Percentiles rank a stretch among this genome's conserved stretches.
Conservation (phyloP, 2,113 vertebrate genomes). For the Dolichotis patagonum region DNA sequence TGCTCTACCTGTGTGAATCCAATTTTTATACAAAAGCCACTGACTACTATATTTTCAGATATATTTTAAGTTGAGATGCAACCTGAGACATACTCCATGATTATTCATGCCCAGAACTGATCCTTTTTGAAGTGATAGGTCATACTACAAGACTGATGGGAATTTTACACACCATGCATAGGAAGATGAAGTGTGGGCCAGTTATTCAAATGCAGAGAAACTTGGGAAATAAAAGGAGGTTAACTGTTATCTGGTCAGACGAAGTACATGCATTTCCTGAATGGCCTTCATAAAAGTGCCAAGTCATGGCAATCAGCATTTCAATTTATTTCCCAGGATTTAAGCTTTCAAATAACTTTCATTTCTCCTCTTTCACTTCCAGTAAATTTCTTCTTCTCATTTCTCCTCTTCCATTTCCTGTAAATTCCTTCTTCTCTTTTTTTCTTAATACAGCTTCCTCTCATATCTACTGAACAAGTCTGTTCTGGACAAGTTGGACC, state of each 20-base stretch:
- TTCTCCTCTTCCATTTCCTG: background rate
- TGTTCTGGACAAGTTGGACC: background rate
- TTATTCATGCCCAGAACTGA: background rate
- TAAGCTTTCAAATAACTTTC: slow-evolving; percentile 23
- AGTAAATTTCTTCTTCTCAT: background rate
- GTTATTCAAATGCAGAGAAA: background rate
- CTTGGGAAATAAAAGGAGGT: background rate
- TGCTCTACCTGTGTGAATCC: background rate
- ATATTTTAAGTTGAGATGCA: background rate
- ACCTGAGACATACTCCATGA: background rate
- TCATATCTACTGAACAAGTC: background rate
- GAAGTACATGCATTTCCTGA: background rate
- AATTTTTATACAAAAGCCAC: slow-evolving; percentile 1
- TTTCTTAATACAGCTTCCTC: background rate
- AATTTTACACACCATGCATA: background rate
- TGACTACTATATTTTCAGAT: slow-evolving; percentile 23
- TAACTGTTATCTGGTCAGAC: background rate
- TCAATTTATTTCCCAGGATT: background rate
- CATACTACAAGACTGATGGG: background rate
- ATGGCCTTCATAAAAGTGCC: background rate
- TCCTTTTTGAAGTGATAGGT: background rate
- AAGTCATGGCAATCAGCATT: slow-evolving; percentile 1
- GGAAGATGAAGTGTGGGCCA: background rate
- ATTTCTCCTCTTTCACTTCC: background rate
- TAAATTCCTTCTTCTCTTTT: background rate